Conservation (phyloP, 2,113 vertebrate species). For the Dasypus novemcinctus region DNA sequence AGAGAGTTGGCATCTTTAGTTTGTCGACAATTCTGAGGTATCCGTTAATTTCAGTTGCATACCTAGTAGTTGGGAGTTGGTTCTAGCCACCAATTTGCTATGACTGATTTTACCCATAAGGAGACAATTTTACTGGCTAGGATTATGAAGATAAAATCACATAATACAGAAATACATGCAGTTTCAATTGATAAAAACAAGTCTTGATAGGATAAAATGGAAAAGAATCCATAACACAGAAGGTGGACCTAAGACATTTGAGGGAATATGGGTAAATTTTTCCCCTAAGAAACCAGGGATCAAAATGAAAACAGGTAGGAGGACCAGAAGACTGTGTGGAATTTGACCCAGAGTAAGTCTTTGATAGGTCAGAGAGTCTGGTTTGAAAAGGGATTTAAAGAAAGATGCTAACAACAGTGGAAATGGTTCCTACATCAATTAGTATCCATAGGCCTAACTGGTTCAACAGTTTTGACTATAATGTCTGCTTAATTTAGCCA, state of each 20-base stretch:
- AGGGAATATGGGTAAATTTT: not conserved
- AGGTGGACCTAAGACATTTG: not conserved
- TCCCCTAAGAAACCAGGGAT: not conserved
- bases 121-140: not conserved
- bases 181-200: slow-evolving; percentile 16
- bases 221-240: not conserved
- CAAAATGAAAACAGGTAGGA: slow-evolving; percentile 1
- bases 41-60: not conserved
- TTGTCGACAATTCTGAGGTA: not conserved
- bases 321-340: not conserved
- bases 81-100: not conserved
- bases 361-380: not conserved
- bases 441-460: not conserved
- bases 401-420: not conserved
- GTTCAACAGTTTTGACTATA: not conserved
- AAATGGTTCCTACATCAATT: not conserved
- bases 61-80: not conserved
- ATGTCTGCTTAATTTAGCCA: not conserved
- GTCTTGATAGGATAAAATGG: not conserved
- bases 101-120: not conserved
- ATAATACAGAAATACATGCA: not conserved
- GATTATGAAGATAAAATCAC: not conserved
- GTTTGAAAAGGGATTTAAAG: not conserved
- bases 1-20: not conserved
- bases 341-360: not conserved